phyloP scores from a whole-genome alignment of 1,140 invertebrate genomes.

The Lordiphosa stackelbergi region DNA sequence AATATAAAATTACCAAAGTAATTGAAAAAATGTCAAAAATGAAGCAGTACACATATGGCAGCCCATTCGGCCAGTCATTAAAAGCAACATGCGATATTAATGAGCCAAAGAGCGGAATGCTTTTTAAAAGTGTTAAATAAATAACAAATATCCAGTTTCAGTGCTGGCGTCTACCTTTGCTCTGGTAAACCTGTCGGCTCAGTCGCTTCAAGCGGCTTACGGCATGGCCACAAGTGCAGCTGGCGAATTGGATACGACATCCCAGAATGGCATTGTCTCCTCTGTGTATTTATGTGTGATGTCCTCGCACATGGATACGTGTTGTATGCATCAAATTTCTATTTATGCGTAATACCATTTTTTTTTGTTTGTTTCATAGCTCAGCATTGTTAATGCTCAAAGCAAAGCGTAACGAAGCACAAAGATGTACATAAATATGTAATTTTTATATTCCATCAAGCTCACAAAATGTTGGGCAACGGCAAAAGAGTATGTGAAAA shows the following conservation, averaged over 20 bases:
- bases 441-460: conserved; percentile 62
- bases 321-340: conserved; percentile 23
- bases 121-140: conserved; percentile 76
- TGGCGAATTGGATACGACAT: conserved; percentile 10
- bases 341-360: conserved; percentile 33
- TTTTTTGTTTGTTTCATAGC: conserved; percentile 40
- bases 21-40: conserved; percentile 45
- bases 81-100: conserved; percentile 75
- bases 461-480: conserved; percentile 23
- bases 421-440: conserved; percentile 66
- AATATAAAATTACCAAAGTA: conserved; percentile 76
- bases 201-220: conserved; percentile 57
- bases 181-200: conserved; percentile 27
- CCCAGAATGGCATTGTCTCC: background rate
- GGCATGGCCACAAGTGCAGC: conserved; percentile 47
- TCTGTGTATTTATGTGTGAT: conserved; percentile 2
- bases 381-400: conserved; percentile 30
- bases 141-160: conserved; percentile 62
- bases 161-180: conserved; percentile 9
- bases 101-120: conserved; percentile 70
- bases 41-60: conserved; percentile 3
- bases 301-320: conserved; percentile 2
- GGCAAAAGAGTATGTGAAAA: conserved; percentile 26
- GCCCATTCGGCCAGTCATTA: conserved; percentile 41
- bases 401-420: conserved; percentile 52